Evolutionary conservation across 30 jellyfish, hydroid and myxozoan species (phyloP).

Genomic region (Pseudorhiza aurosa): DNA sequence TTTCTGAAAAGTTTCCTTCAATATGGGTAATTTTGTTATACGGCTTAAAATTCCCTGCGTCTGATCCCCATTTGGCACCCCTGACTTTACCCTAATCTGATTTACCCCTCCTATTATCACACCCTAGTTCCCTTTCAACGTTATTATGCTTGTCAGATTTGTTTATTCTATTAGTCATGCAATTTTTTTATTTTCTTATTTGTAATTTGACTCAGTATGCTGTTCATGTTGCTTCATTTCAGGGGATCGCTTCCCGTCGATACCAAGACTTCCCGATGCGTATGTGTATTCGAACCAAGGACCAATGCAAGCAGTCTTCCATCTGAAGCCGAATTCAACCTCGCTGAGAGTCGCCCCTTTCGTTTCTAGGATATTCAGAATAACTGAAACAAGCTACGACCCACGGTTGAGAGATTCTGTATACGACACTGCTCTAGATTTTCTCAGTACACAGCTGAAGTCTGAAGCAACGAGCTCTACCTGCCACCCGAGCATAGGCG

Average conservation of each 20-base stretch:
- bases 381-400: neutral
- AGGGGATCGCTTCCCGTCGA: constrained; percentile 15
- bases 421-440: constrained; percentile 15
- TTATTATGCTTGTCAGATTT: too few relatives aligned
- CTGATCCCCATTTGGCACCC: too few relatives aligned
- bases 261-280: neutral
- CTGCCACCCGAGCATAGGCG: constrained; percentile 16
- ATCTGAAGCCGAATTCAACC: constrained; percentile 5
- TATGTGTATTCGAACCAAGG: constrained; percentile 29
- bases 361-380: constrained; percentile 23
- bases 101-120: too few relatives aligned
- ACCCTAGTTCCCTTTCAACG: too few relatives aligned
- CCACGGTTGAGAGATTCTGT: neutral
- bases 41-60: too few relatives aligned
- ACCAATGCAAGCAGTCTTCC: constrained; percentile 11
- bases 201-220: too few relatives aligned
- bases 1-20: too few relatives aligned
- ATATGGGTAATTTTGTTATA: too few relatives aligned
- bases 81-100: too few relatives aligned
- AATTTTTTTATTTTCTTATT: too few relatives aligned
- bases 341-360: neutral
- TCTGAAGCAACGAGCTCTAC: neutral
- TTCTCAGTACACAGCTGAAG: constrained; percentile 16
- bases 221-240: neutral
- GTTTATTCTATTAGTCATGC: too few relatives aligned